A percentile compares a stretch with the other conserved stretches of the same genome.
These are phyloP conservation scores for Tympanoctomys barrerae DNA, from an alignment of 2,797 vertebrate species.

Conservation along the genomic window DNA sequence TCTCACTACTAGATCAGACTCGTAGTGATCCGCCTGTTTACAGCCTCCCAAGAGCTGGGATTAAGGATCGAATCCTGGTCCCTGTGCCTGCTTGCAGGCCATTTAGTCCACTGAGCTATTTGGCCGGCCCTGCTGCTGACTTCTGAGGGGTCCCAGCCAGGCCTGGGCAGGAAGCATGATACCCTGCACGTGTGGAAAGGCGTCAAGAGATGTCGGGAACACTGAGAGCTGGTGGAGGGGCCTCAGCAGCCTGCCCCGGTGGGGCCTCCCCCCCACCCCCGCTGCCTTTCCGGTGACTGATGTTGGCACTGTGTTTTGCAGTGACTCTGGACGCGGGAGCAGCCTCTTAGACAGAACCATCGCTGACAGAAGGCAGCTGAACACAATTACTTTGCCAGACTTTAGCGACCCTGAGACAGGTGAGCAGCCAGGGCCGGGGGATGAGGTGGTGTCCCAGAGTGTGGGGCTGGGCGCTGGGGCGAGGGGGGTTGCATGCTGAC, in stretches of 20 bases:
- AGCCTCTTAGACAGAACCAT: conserved; percentile 97
- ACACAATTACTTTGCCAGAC: conserved; percentile 97
- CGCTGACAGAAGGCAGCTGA: conserved; percentile 97
- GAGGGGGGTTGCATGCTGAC: background rate
- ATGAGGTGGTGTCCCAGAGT: background rate
- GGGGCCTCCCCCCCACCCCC: conserved; percentile 4
- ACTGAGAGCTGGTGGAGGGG: background rate
- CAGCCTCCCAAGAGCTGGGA: too few species aligned
- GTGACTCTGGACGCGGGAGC: conserved; percentile 98
- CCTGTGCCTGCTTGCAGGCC: too few species aligned
- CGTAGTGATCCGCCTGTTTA: too few species aligned
- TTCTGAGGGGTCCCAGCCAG: background rate
- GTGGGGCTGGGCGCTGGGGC: background rate
- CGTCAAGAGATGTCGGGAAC: accelerated
- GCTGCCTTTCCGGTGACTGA: conserved; percentile 71
- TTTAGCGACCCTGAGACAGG: conserved; percentile 99
- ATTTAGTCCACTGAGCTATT: too few species aligned
- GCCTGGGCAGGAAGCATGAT: background rate
- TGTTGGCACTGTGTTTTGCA: conserved; percentile 85
- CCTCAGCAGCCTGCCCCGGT: background rate
- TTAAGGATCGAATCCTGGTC: too few species aligned
- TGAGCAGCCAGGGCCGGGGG: conserved; percentile 85
- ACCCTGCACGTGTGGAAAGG: background rate
- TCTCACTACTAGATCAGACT: too few species aligned
- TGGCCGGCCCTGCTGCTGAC: background rate